These are phyloP conservation scores for Amaurobius ferox DNA, from an alignment of 2,888 invertebrate genomes.

Conservation along the genomic window DNA sequence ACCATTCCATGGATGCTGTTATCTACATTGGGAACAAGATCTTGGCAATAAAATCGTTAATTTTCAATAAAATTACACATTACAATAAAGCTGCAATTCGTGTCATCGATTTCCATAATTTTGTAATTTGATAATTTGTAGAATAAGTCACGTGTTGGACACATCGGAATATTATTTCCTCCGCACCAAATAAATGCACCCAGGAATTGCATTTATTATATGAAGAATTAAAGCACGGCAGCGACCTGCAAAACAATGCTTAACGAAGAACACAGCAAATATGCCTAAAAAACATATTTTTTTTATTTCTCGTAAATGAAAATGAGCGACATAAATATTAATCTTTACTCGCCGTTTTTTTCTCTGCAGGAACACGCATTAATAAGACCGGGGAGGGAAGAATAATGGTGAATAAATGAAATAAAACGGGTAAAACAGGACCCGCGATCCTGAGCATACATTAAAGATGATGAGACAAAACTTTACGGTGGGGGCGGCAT, in stretches of 20 bases:
- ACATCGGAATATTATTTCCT: too few relatives aligned
- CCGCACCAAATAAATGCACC: too few relatives aligned
- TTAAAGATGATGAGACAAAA: constrained; percentile 42
- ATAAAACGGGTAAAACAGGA: constrained; percentile 17
- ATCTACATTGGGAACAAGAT: too few relatives aligned
- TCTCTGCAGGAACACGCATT: constrained; percentile 21
- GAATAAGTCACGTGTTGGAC: too few relatives aligned
- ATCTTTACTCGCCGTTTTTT: constrained; percentile 33
- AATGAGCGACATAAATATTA: constrained; percentile 64
- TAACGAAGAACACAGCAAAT: background rate
- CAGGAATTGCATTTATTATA: background rate
- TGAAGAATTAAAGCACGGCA: background rate
- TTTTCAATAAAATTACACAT: too few relatives aligned
- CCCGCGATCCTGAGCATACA: constrained; percentile 29
- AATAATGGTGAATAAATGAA: constrained; percentile 43
- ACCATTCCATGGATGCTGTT: too few relatives aligned
- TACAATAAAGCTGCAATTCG: too few relatives aligned
- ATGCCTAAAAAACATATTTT: background rate
- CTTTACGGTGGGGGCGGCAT: constrained; percentile 1
- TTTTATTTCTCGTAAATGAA: constrained; percentile 28
- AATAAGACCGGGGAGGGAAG: constrained; percentile 28
- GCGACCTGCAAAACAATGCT: constrained; percentile 1
- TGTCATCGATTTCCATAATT: too few relatives aligned
- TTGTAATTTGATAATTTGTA: too few relatives aligned
- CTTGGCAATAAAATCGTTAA: too few relatives aligned